Base-by-base conservation (phyloP, 2,113 vertebrate genomes). In the Osmerus eperlanus region DNA sequence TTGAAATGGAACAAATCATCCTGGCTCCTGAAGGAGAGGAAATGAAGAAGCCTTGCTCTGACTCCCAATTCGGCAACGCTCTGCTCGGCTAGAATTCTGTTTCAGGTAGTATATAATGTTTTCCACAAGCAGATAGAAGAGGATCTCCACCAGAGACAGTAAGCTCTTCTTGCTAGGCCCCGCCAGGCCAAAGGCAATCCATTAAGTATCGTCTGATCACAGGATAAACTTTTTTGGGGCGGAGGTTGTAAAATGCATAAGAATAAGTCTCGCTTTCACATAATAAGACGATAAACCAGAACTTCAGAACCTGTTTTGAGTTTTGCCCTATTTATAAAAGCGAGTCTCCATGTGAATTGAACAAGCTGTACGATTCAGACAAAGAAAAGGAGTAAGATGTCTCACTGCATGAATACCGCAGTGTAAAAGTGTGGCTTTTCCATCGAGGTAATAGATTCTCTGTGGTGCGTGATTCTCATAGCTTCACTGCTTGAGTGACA, bases 1-100 rank as follows among this genome's bases (percentile, higher is more conserved):
- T 82, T 83, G 69, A 88, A 88, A 89, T 82, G 74, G 72, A 85
- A 80, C 78, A 83, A 87, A 91, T 87, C 83, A 82, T 68, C 72
- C 29, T 67, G 81, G 82, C 81, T 85, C 64, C 16, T 61, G 73
- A 76, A 81, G 75, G 83, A 83, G 63, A 68, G 70, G 63, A 52
- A 79, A 70, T 70, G 71, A 76, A 52, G 23, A 18, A 47, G 67
- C 41, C 75, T 71, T 54, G 64, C 83, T 72, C 29, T 81, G 74
- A 81, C 29, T 78, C 60, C 54, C 2, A 75, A 61, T 70, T 76
- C 54, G 51, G 23, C 47, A 76, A 70, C 73, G 23, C 15, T 36
- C 58, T 64, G 63, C 18, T 65, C 16, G 32, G 6, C 3, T 41
- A 8, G 4, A 36, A 21, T 12, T 65, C n/a, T 13, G 32, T 15